Conservation (phyloP, 2,113 vertebrate genomes). For the Halcyon senegalensis region DNA sequence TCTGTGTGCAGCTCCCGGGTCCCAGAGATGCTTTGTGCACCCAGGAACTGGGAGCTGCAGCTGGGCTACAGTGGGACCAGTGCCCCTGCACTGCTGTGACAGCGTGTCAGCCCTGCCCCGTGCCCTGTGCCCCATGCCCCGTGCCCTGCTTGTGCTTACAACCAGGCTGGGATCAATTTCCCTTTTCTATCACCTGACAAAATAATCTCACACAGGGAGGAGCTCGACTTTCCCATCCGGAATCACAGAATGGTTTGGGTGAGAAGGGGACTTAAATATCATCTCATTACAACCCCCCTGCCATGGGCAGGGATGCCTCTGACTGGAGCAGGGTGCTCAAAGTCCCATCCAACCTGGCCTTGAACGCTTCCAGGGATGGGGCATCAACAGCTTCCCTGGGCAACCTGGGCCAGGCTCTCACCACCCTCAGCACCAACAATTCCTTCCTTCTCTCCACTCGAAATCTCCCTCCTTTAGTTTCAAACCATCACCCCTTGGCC, state of each 20-base stretch:
- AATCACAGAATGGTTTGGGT: background rate
- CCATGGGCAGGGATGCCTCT: background rate
- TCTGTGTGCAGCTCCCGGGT: background rate
- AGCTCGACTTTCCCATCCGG: accelerated
- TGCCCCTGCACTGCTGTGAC: background rate
- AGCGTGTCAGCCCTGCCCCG: background rate
- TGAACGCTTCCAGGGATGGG: background rate
- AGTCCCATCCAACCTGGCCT: background rate
- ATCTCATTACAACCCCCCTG: background rate
- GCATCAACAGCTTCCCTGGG: background rate
- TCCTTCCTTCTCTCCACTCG: background rate
- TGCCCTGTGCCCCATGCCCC: accelerated
- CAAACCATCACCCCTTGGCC: background rate
- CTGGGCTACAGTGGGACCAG: background rate
- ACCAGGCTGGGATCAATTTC: background rate
- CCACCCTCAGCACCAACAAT: background rate
- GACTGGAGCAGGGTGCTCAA: background rate
- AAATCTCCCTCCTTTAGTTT: background rate
- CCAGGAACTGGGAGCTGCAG: background rate
- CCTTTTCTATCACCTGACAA: background rate
- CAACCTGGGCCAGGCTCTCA: background rate
- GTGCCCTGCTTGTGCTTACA: background rate
- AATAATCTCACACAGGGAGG: background rate
- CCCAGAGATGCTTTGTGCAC: background rate
- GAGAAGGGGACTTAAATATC: background rate